Evolutionary conservation across 2,888 invertebrate genomes (phyloP).

Genomic region (Pollenia angustigena): DNA sequence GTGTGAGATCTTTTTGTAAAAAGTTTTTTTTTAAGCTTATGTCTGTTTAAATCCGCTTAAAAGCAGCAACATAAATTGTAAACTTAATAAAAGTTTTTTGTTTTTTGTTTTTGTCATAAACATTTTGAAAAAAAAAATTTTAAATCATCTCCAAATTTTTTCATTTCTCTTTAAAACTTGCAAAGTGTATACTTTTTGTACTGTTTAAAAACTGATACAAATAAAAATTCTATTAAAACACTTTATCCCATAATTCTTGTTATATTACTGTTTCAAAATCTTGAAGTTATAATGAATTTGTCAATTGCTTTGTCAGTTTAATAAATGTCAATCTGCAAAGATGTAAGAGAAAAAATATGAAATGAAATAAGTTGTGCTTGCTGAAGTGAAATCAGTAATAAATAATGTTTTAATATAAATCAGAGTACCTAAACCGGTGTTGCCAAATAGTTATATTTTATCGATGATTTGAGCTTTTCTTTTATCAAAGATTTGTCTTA

Average conservation of each 20-base stretch:
- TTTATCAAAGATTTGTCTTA: no score
- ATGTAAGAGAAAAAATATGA: neutral
- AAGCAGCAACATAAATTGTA: slow-evolving; percentile 23
- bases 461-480: no score
- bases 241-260: neutral
- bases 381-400: slow-evolving; percentile 16
- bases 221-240: neutral
- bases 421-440: no score
- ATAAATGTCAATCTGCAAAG: neutral
- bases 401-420: neutral
- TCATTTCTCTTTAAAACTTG: neutral
- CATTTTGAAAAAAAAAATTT: neutral
- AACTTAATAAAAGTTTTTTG: slow-evolving; percentile 1
- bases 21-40: neutral
- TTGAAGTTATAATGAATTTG: slow-evolving; percentile 53
- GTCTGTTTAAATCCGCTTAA: neutral
- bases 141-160: neutral
- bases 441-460: no score
- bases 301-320: slow-evolving; percentile 50
- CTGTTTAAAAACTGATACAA: neutral
- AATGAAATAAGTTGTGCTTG: slow-evolving; percentile 23
- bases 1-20: neutral
- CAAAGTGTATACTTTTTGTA: neutral
- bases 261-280: neutral
- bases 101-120: neutral